Conservation (phyloP, 1,140 invertebrate species). For the Drosophila sulfurigaster region DNA sequence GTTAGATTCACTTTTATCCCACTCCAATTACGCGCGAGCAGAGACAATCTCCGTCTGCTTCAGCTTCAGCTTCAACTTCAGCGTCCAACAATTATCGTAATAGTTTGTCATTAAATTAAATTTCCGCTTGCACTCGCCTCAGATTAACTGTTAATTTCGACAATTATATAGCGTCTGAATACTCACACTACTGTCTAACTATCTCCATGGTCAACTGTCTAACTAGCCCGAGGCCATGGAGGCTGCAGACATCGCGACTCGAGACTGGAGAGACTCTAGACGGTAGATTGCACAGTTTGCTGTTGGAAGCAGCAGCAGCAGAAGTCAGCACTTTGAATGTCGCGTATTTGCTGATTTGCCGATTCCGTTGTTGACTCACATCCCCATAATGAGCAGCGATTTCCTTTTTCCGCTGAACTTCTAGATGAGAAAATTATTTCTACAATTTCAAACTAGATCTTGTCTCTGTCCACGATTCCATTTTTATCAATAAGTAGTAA, state of each 20-base stretch:
- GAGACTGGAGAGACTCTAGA: neutral
- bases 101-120: constrained; percentile 72
- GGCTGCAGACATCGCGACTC: neutral
- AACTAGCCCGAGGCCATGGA: neutral
- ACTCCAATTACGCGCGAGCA: constrained; percentile 5
- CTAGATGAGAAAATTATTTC: too few species aligned
- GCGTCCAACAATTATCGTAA: constrained; percentile 58
- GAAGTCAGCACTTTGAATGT: too few species aligned
- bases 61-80: neutral
- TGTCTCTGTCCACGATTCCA: too few species aligned
- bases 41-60: constrained; percentile 5
- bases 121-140: constrained; percentile 59
- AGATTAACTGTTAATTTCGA: constrained; percentile 76
- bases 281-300: too few species aligned
- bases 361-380: neutral
- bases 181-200: neutral
- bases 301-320: neutral
- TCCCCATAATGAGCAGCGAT: constrained; percentile 5
- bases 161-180: constrained; percentile 54
- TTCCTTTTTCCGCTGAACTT: constrained; percentile 1
- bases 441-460: too few species aligned
- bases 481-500: too few species aligned
- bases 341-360: neutral
- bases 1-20: constrained; percentile 39
- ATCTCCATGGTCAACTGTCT: neutral